Evolutionary conservation across 2,888 invertebrate species (phyloP), one percentile per base, ranked within the genome.

Genomic region (Drosophila formosana): DNA sequence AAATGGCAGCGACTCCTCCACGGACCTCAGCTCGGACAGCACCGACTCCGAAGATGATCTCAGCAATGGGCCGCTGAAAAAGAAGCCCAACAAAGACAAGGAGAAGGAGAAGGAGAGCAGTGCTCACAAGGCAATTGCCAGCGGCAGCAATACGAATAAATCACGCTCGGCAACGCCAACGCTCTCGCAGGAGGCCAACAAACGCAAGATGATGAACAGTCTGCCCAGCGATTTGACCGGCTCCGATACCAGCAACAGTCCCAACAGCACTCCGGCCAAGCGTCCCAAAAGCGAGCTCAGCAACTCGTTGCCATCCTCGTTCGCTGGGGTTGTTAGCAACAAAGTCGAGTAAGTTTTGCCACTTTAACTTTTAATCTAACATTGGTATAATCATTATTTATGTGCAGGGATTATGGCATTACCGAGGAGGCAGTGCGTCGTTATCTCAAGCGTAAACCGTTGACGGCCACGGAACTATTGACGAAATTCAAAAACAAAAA

Each of bases 401-500:
- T 46, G 37, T 11, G 5, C 26, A 96, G 96, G 90, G 97, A 97
- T 83, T 96, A 96, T 90, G 97, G 97, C 55, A 97, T 98, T 39
- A 97, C 97, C 0, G 98, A 99, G 91, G 98, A 98, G 87, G 97
- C 98, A 0, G 98, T 99, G 5, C 94, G 98, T 3, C 95, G 98
- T 13, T 99, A 99, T 93, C 93, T 99, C 34, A 96, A 97, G 92
- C 95, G 99, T 8, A 99, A 99, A 90, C 99, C 99, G 0, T 98
- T 99, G 96, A 99, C 99, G 0, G 97, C 99, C 0, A 99, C 98
- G 0, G 99, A 99, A 90, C 93, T 99, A 34, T 93, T 99, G 46
- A 97, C 98, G 76, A 99, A 99, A 93, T 98, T 99, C 93, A 98
- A 98, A 91, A 97, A 97, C 41, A 98, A 98, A 92, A 97, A 98